phyloP scores from a whole-genome alignment of 2,888 invertebrate genomes.

The Petrolisthes manimaculis region DNA sequence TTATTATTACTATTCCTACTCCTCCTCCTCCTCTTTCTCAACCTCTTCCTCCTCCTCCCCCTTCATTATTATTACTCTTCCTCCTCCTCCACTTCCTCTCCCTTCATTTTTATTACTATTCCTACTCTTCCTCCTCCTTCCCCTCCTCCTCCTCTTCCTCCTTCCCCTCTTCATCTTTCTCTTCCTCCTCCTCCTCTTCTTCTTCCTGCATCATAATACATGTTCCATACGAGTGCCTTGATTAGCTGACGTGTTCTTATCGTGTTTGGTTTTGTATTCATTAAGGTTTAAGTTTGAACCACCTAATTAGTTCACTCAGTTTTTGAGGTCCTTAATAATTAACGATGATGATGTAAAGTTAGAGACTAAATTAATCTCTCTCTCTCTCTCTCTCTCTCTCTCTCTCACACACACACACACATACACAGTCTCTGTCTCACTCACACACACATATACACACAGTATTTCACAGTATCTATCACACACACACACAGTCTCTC shows the following conservation, averaged over 20 bases:
- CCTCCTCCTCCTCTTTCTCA: background rate
- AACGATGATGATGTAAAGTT: too few species aligned
- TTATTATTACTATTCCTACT: background rate
- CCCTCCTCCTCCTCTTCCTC: background rate
- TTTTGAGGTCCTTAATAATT: too few species aligned
- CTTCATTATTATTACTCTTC: background rate
- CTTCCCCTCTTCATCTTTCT: background rate
- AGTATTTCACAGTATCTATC: too few species aligned
- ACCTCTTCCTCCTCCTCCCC: background rate
- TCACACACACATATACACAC: too few species aligned
- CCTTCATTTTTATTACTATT: background rate
- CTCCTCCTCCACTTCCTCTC: background rate
- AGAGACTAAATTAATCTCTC: background rate
- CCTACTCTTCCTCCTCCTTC: background rate
- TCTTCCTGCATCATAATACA: background rate
- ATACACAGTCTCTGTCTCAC: too few species aligned
- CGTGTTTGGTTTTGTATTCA: too few species aligned
- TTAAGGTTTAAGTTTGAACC: too few species aligned
- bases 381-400: constrained; percentile 1
- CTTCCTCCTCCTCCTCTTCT: background rate
- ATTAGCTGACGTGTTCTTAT: too few species aligned
- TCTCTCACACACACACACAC: too few species aligned
- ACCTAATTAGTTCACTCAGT: too few species aligned
- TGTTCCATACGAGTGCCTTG: background rate
- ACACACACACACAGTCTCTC: too few species aligned